Evolutionary conservation across 2,113 vertebrate species (phyloP), one percentile per base, ranked within the genome.

Genomic region (Nibea coibor): DNA sequence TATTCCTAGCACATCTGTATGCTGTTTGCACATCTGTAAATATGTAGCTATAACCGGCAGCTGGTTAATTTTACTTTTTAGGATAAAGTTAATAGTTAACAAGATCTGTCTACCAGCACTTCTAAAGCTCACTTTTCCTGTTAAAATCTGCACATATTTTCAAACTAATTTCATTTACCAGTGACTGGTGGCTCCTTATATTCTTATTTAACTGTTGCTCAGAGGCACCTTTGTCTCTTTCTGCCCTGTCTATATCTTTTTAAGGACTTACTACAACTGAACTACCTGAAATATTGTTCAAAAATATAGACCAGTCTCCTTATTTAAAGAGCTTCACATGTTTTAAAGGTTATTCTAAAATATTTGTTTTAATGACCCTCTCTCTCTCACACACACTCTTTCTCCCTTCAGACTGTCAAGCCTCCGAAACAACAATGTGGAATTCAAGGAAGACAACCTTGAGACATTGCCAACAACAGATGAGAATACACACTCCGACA

Each of bases 401-500:
- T 70, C 35, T 72, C 56, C 45, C 47, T 26, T 61, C 89, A 95
- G 94, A 68, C 28, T 76, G 71, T 76, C 84, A 78, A 87, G 43
- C 72, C 48, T 86, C 48, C 88, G 89, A 80, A 91, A 84, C 26
- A 81, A 82, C 7, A 71, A 79, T 81, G 76, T 85, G 35, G 87
- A 91, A 50, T 31, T 80, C 42, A 80, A 86, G 22, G 82, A 91
- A 43, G 26, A 31, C n/a, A 61, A 62, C 7, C 43, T 73, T 45
- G 70, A 87, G 31, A 26, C 42, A 26, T 3, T 53, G 2, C 53
- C 78, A 59, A 51, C 66, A 39, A 24, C 50, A 72, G 83, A 81
- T 14, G 71, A 90, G 31, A 67, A 35, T 28, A 42, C 66, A 17
- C 50, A 58, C 54, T 7, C 35, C n/a, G 62, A 82, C 14, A 15